Conservation (phyloP, 2,888 invertebrate genomes). For the Dasysyrphus albostriatus region DNA sequence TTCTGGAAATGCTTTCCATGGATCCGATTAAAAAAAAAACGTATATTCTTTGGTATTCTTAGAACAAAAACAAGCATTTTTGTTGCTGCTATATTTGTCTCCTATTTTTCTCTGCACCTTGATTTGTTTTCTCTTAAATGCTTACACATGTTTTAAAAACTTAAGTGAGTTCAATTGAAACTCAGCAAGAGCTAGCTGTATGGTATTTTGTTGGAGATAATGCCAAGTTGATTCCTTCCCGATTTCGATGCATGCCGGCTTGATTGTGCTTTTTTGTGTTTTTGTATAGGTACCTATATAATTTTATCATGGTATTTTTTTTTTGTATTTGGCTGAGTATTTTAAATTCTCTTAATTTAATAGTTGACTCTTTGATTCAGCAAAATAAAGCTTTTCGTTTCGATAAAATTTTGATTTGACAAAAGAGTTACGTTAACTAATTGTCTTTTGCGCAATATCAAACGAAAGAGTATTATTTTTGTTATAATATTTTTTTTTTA, state of each 20-base stretch:
- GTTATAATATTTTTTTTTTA: slow-evolving; percentile 15
- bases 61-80: slow-evolving; percentile 48
- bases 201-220: background rate
- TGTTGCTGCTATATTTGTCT: background rate
- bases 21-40: slow-evolving; percentile 60
- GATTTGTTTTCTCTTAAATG: background rate
- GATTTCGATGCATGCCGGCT: slow-evolving; percentile 49
- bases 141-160: background rate
- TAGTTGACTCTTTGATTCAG: slow-evolving; percentile 6
- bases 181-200: background rate
- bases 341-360: background rate
- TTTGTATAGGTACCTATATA: background rate
- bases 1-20: slow-evolving; percentile 68
- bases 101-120: background rate
- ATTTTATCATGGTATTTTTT: background rate
- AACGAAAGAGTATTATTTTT: slow-evolving; percentile 31
- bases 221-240: background rate
- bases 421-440: slow-evolving; percentile 32
- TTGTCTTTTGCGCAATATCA: slow-evolving; percentile 63
- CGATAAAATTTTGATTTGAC: background rate
- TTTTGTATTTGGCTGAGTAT: background rate
- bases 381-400: slow-evolving; percentile 25
- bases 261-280: slow-evolving; percentile 55
- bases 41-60: slow-evolving; percentile 62
- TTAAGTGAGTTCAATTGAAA: slow-evolving; percentile 10